A percentile compares a stretch with the other conserved stretches of the same genome.
phyloP scores from a whole-genome alignment of 2,888 invertebrate genomes.

The Cybosia mesomella region DNA sequence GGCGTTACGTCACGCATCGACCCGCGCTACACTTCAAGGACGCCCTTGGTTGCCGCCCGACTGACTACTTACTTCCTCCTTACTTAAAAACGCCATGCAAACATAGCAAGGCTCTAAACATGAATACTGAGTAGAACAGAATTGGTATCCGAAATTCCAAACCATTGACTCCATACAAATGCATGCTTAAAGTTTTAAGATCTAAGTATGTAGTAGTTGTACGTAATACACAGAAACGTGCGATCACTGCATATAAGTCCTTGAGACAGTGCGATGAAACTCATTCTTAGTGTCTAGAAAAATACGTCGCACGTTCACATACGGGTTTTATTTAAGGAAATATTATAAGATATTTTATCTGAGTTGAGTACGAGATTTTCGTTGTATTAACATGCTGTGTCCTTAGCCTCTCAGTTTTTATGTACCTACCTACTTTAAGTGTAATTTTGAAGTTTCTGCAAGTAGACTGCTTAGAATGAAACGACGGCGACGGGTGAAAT shows the following conservation, averaged over 20 bases:
- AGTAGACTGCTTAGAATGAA: neutral
- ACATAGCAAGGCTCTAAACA: constrained; percentile 44
- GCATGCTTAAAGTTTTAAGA: constrained; percentile 30
- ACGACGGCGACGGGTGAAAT: neutral
- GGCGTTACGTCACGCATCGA: constrained; percentile 82
- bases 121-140: constrained; percentile 28
- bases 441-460: neutral
- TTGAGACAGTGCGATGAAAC: constrained; percentile 25
- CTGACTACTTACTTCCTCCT: constrained; percentile 71
- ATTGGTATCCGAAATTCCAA: constrained; percentile 29
- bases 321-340: constrained; percentile 15
- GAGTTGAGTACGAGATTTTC: neutral
- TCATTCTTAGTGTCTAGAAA: constrained; percentile 22
- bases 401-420: neutral
- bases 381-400: neutral
- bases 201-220: constrained; percentile 14
- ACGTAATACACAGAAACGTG: constrained; percentile 17
- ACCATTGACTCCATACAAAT: constrained; percentile 43
- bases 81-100: constrained; percentile 56
- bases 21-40: constrained; percentile 80
- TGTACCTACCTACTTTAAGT: neutral
- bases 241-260: constrained; percentile 25
- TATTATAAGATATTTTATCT: neutral
- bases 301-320: constrained; percentile 9
- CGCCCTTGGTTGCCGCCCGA: constrained; percentile 73